Evolutionary conservation across 2,888 invertebrate species (phyloP).

Genomic region (Terebella lapidaria): DNA sequence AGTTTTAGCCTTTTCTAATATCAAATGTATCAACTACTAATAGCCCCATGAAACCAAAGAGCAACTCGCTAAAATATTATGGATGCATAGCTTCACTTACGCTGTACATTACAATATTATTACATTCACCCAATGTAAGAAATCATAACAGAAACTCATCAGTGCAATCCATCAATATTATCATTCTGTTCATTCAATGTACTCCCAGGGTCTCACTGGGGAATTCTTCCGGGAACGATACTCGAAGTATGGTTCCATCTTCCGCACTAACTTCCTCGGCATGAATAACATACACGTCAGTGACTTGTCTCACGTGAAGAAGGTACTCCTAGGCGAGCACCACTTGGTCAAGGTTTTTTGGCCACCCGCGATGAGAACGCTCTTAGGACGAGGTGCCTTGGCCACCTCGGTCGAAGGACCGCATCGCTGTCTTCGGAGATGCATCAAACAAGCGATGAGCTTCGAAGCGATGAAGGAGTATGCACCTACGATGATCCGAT

Average conservation of each 20-base stretch:
- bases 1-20: too few relatives aligned
- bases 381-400: not conserved
- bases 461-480: not conserved
- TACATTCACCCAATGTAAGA: too few relatives aligned
- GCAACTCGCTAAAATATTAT: too few relatives aligned
- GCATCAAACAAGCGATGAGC: not conserved
- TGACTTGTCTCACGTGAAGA: not conserved
- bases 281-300: not conserved
- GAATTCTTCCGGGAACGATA: not conserved
- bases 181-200: not conserved
- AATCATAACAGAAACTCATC: too few relatives aligned
- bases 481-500: not conserved
- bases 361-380: not conserved
- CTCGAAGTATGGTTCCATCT: not conserved
- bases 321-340: conserved; percentile 1
- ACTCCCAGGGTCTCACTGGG: not conserved
- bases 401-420: not conserved
- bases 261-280: not conserved
- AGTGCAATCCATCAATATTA: too few relatives aligned
- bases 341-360: not conserved
- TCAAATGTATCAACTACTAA: too few relatives aligned
- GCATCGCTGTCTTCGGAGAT: not conserved
- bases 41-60: too few relatives aligned
- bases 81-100: too few relatives aligned
- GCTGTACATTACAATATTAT: too few relatives aligned